These are phyloP conservation scores for Allacma fusca DNA, from an alignment of 2,888 invertebrate species.

Conservation along the genomic window DNA sequence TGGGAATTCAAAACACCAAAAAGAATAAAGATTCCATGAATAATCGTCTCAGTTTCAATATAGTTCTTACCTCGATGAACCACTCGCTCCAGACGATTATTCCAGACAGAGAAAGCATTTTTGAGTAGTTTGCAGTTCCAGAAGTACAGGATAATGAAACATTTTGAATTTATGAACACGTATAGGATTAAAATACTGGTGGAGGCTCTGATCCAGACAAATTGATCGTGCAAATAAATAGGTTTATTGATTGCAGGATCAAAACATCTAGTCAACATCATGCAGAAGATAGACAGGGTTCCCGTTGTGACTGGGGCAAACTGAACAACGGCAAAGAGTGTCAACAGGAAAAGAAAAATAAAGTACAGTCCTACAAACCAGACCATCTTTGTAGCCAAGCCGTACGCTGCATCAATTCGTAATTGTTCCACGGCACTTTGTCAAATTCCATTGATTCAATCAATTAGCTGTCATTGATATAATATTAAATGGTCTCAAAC, in stretches of 20 bases:
- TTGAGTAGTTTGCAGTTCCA: constrained; percentile 52
- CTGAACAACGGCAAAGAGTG: not conserved
- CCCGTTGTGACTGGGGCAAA: constrained; percentile 49
- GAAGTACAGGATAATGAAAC: constrained; percentile 52
- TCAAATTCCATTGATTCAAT: too few relatives aligned
- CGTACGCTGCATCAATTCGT: constrained; percentile 51
- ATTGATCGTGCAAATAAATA: not conserved
- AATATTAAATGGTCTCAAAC: too few relatives aligned
- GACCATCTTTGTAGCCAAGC: constrained; percentile 39
- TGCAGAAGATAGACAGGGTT: constrained; percentile 38
- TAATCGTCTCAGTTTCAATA: too few relatives aligned
- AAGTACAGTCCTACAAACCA: constrained; percentile 43
- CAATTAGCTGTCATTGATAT: too few relatives aligned
- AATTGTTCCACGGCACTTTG: constrained; percentile 54
- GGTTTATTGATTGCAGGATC: not conserved
- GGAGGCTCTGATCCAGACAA: not conserved
- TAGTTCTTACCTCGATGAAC: constrained; percentile 48
- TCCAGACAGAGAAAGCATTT: constrained; percentile 54
- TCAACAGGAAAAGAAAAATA: constrained; percentile 36
- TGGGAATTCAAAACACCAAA: too few relatives aligned
- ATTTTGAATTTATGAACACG: constrained; percentile 51
- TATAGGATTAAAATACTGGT: constrained; percentile 42
- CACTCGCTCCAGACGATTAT: constrained; percentile 52
- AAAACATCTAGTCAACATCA: constrained; percentile 40
- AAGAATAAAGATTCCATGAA: too few relatives aligned